Evolutionary conservation across 1,140 invertebrate species (phyloP).

Genomic region (Diploscapter pachys): DNA sequence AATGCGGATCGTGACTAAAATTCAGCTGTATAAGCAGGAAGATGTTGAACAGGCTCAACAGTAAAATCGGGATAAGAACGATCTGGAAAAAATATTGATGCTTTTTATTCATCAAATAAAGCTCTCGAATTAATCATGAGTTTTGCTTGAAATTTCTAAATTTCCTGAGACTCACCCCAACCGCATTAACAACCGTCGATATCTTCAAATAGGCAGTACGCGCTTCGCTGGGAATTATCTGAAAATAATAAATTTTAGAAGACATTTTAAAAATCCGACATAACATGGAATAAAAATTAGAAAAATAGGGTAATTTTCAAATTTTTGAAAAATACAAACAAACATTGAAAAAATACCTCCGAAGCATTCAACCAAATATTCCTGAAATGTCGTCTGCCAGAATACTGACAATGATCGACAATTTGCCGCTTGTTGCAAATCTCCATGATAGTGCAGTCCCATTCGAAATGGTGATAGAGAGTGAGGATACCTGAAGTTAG

Average conservation of each 20-base stretch:
- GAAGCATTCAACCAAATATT: constrained; percentile 18
- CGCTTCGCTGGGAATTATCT: constrained; percentile 17
- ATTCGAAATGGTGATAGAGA: constrained; percentile 58
- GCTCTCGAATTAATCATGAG: too few species aligned
- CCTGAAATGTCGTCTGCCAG: constrained; percentile 15
- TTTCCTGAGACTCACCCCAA: constrained; percentile 35
- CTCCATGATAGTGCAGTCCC: constrained; percentile 50
- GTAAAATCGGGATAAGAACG: constrained; percentile 55
- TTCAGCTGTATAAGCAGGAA: constrained; percentile 45
- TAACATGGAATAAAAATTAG: too few species aligned
- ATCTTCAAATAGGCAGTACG: constrained; percentile 26
- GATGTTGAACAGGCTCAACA: constrained; percentile 51
- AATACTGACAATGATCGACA: constrained; percentile 47
- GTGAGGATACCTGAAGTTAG: constrained; percentile 48
- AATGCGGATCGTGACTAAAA: constrained; percentile 4
- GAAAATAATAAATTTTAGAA: too few species aligned
- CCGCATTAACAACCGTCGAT: constrained; percentile 54
- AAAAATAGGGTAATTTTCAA: too few species aligned
- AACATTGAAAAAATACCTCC: constrained; percentile 5
- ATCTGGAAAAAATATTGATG: constrained; percentile 35
- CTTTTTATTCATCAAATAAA: too few species aligned
- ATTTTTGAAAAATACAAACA: constrained; percentile 4
- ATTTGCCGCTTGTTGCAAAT: constrained; percentile 57
- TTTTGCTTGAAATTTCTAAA: too few species aligned
- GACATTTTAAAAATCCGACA: too few species aligned